Evolutionary conservation across 1,140 invertebrate genomes (phyloP), one percentile per base, ranked within the genome.

Genomic region (Meloidogyne floridensis): DNA sequence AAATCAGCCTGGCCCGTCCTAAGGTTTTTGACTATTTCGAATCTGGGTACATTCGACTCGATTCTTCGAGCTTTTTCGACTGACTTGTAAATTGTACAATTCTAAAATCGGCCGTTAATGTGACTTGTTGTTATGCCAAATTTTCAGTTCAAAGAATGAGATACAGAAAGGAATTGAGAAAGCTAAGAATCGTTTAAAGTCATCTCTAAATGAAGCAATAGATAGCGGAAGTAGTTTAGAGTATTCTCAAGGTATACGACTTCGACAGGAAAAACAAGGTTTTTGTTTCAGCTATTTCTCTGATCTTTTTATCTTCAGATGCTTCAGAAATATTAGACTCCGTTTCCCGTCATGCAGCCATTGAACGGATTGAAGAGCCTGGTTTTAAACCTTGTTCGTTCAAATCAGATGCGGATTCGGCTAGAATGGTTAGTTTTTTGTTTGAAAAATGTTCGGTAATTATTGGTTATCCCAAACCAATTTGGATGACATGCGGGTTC

Each of bases 311-410:
- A 43, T 72, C 74, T 42, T 47, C 11, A 80, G 59, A 75, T 53
- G 11, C 56, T 81, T 54, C 54, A 81, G 81, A 82, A 15, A 65
- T 82, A 8, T 11, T 73, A 1, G 71, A 42, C 42, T 81, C 81
- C 5, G 20, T 81, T 47, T 79, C 80, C 47, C 71, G 79, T 15
- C 81, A 82, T 54, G 72, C 32, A 8, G 70, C 56, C 8, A 80
- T 82, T 8, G 56, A 82, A 53, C n/a, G 59, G 15, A 82, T 82
- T 59, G 81, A 82, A 82, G 71, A 82, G 53, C 77, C 78, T 54
- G 81, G 81, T 18, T 82, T 82, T 43, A 51, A 9, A 10, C 81
- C 81, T 43, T 56, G 80, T 11, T 51, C 43, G 13, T 79, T 79
- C 10, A 79, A 71, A 72, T 72, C 77, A n/a, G 77, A 79, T 69